These are phyloP conservation scores for Triplophysa tibetana DNA, from an alignment of 2,113 vertebrate genomes.

Conservation along the genomic window DNA sequence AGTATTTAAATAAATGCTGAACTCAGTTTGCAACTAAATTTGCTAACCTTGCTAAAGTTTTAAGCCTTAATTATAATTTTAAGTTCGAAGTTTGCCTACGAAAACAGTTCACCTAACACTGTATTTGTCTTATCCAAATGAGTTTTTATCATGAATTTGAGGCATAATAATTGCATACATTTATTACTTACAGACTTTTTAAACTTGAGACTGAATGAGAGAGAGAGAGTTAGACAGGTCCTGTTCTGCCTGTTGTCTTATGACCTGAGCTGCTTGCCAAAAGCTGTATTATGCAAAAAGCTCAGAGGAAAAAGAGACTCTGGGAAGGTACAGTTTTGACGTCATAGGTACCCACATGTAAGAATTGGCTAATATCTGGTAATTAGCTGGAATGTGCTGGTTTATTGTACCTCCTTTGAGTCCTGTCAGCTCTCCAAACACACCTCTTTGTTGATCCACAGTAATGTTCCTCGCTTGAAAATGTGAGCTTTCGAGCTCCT, in stretches of 20 bases:
- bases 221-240: constrained; percentile 62
- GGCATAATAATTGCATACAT: too few relatives aligned
- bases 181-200: too few relatives aligned
- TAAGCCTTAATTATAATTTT: too few relatives aligned
- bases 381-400: constrained; percentile 73
- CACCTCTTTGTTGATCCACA: constrained; percentile 50
- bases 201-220: constrained; percentile 24
- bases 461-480: not conserved
- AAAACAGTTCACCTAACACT: too few relatives aligned
- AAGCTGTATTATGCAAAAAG: constrained; percentile 67
- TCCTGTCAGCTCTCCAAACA: constrained; percentile 58
- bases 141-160: too few relatives aligned
- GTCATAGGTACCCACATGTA: constrained; percentile 79
- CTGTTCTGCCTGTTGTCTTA: constrained; percentile 61
- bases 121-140: too few relatives aligned
- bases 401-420: constrained; percentile 64
- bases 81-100: too few relatives aligned
- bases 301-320: constrained; percentile 65
- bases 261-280: constrained; percentile 67
- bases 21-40: too few relatives aligned
- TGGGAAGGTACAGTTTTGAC: constrained; percentile 77
- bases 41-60: too few relatives aligned
- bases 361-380: constrained; percentile 70
- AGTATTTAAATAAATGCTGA: too few relatives aligned
- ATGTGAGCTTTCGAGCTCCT: not conserved